Base-by-base conservation (phyloP, 2,888 invertebrate species). In the Sminthurides aquaticus region DNA sequence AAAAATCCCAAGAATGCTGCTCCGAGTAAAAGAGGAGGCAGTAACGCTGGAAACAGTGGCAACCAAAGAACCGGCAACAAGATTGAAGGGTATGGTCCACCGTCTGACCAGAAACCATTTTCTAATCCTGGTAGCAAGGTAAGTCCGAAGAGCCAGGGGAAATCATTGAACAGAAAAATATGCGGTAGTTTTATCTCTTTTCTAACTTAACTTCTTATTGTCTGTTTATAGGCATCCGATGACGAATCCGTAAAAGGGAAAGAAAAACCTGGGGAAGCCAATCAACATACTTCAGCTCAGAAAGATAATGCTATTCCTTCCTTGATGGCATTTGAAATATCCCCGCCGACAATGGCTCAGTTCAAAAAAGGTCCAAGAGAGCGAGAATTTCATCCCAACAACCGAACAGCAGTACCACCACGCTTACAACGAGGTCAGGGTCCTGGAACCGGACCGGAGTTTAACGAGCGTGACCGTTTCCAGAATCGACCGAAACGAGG, bases 1-100 rank as follows among this genome's bases (percentile, higher is more conserved):
- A 52, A 52, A 5, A 52, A 52, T 5, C 22, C 18, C 8, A 60
- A 55, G 28, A 64, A 60, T 48, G 11, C 43, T 15, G 43, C 49
- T 25, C 22, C 27, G n/a, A 22, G 34, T 3, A 64, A 64, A 24
- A 29, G 60, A 26, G 29, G 22, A 52, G 62, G 61, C 3, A 59
- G 59, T 22, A 70, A 70, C 43, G 24, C 54, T 27, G 56, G 56
- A 48, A 48, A n/a, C 11, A 54, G 24, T 24, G 54, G 67, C 64
- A 29, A 69, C 65, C 15, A 75, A 60, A 71, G 77, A 57, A 76
- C 78, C 66, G 75, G 76, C 56, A 83, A 82, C 71, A 81, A 88
- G 71, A 85, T 88, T 66, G 84, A 88, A 71, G 87, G 87, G 3
- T 90, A 89, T 77, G 89, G 90, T 0, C 88, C 88, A n/a, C 89